Base-by-base conservation (phyloP, 35 echinoderm and acorn worm species). In the Ophioderma brevispina region DNA sequence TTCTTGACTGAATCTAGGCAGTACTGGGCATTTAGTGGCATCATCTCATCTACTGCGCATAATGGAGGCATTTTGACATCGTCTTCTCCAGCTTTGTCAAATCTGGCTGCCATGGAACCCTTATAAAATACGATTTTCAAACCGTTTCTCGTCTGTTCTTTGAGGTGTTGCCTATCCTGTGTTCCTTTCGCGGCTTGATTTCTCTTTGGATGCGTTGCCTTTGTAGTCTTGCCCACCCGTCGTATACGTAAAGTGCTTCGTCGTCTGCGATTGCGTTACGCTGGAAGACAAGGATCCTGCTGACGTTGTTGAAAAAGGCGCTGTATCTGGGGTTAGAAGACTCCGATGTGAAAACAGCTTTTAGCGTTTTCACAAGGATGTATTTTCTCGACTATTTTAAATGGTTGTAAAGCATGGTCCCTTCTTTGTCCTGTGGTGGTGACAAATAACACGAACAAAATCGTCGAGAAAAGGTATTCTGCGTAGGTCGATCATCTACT, bases 11-110 rank as follows among this genome's bases (percentile, higher is more conserved):
- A 35, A 36, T 59, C 83, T 35, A 85, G 52, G 25, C 83, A 85
- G n/a, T 33, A 85, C 39, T 13, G 83, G 35, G 32, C 83, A 85
- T 37, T 85, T 52, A 40, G 63, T 25, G 32, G 52, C 83, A 4
- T 64, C 38, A 17, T 33, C 17, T 18, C 21, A n/a, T 30, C 21
- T 5, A 4, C 17, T 70, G 15, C 28, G 28, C 10, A 70, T 70
- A 25, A 70, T n/a, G n/a, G n/a, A 13, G 28, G 15, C 59, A 70
- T 25, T 25, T 15, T 70, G 41, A 46, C 41, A 70, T 70, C 59
- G 4, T 70, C 59, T 15, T 13, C 5, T 15, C n/a, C 59, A 30
- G 10, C 59, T 3, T 70, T 25, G 2, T 70, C 6, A 70, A 25
- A 70, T 70, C 3, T 70, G 2, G 59, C 28, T 70, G 59, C 59